These are phyloP conservation scores for Cyprinodon diabolis DNA, from an alignment of 2,797 vertebrate genomes.

Conservation along the genomic window DNA sequence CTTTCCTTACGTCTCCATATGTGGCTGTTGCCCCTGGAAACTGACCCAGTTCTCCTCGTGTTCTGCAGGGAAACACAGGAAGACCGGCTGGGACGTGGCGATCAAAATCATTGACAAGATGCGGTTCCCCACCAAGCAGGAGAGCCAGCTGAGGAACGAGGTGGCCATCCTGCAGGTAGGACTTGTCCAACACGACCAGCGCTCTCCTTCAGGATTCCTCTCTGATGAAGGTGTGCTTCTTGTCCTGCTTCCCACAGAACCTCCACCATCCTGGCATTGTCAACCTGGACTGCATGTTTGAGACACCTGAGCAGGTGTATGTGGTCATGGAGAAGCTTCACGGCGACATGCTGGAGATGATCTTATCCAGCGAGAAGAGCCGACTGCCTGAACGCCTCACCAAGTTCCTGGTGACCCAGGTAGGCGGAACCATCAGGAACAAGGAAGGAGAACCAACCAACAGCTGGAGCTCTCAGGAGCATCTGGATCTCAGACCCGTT, in stretches of 20 bases:
- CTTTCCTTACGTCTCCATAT: not conserved
- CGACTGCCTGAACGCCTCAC: conserved; percentile 95
- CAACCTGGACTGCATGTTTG: conserved; percentile 99
- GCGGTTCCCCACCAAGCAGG: conserved; percentile 98
- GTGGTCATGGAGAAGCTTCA: conserved; percentile 99
- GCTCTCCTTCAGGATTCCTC: not conserved
- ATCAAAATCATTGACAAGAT: conserved; percentile 99
- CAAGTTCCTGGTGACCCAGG: conserved; percentile 98
- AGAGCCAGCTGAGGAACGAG: conserved; percentile 97
- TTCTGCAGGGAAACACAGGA: conserved; percentile 91
- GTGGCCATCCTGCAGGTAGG: conserved; percentile 97
- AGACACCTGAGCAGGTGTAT: conserved; percentile 96
- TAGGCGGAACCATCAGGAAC: conserved; percentile 51
- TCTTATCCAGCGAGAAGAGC: conserved; percentile 96
- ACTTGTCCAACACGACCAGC: too few relatives aligned
- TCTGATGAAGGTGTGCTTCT: not conserved
- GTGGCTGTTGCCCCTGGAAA: not conserved
- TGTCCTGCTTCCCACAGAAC: conserved; percentile 79
- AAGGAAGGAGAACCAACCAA: not conserved
- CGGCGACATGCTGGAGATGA: conserved; percentile 99
- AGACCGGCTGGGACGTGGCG: conserved; percentile 96
- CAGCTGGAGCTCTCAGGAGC: not conserved
- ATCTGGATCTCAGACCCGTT: too few relatives aligned
- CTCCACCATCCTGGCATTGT: conserved; percentile 98
- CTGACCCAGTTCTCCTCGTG: not conserved